Base-by-base conservation (phyloP, 2,888 invertebrate species). In the Parnassius orleans region DNA sequence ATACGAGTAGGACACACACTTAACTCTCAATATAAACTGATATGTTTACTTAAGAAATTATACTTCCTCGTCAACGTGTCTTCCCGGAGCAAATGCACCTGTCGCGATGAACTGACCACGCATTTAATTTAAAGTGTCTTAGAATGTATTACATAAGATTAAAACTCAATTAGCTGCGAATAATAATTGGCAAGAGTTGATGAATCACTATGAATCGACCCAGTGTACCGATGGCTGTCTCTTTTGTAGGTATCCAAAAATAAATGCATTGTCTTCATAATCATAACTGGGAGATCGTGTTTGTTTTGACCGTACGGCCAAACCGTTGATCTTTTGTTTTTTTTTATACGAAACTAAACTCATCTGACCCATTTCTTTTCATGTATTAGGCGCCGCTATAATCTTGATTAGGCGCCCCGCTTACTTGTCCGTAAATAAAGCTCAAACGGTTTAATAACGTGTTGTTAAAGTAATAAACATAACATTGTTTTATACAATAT, bases 261-360 rank as follows among this genome's bases (percentile, higher is more conserved):
- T 72, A 77, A 69, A 68, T 53, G 55, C 72, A 72, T 71, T 77
- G 72, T 79, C 72, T 75, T 73, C 65, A 66, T 69, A 69, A 70
- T 73, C 65, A 66, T 69, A 69, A 70, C 72, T 70, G 51, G 66
- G 68, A 66, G 68, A 66, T 67, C 55, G 46, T 61, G 65, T 71
- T 71, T 69, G 60, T 68, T 65, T 70, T 64, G 51, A 66, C 63
- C 53, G 63, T 52, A 53, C 43, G 15, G 46, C 15, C 19, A 57
- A 52, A 47, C 44, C 47, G 58, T 51, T 59, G 53, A 33, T 46
- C n/a, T 60, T 59, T 63, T 60, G 42, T 47, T 57, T 60, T 53
- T 60, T 60, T 47, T 52, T 54, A 53, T 41, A 55, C 58, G 62
- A 53, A 62, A 54, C 57, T 33, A 14, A 58, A 60, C 42, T 33